A percentile compares a stretch with the other conserved stretches of the same genome.
Conservation (phyloP, 2,113 vertebrate species). For the Dryoscopus gambensis region DNA sequence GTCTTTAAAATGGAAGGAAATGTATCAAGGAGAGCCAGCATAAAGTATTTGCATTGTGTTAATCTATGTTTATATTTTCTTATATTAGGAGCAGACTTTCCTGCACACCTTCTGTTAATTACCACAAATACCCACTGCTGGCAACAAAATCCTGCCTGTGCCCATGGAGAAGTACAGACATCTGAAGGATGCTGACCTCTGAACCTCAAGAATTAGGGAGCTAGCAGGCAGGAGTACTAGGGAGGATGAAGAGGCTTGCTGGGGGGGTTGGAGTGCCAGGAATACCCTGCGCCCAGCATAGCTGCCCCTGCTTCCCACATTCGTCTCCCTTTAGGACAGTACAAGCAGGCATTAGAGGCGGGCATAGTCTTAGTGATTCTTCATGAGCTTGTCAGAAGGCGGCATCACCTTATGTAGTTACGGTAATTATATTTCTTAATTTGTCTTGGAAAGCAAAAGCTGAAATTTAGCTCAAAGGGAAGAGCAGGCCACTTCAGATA, state of each 20-base stretch:
- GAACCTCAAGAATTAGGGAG: not conserved
- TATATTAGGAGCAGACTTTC: not conserved
- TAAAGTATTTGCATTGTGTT: not conserved
- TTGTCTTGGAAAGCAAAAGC: slow-evolving; percentile 15
- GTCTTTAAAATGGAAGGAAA: slow-evolving; percentile 74
- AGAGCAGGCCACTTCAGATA: not conserved
- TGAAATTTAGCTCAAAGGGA: not conserved
- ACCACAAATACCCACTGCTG: not conserved
- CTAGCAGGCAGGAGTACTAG: not conserved
- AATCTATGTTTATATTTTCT: not conserved
- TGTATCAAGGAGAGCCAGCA: slow-evolving; percentile 44
- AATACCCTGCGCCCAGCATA: not conserved
- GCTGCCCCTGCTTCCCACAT: not conserved
- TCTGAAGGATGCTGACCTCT: not conserved
- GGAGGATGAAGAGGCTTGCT: not conserved
- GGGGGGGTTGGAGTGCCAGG: not conserved
- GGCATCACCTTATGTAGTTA: not conserved
- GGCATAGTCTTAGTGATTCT: not conserved
- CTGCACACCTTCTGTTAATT: not conserved
- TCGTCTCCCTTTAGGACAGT: not conserved
- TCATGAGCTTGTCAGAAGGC: not conserved
- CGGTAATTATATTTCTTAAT: not conserved
- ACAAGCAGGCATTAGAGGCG: not conserved
- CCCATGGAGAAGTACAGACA: not conserved
- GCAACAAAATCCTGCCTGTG: not conserved